Conservation (phyloP, 2,797 vertebrate genomes). For the Thalassophryne amazonica region DNA sequence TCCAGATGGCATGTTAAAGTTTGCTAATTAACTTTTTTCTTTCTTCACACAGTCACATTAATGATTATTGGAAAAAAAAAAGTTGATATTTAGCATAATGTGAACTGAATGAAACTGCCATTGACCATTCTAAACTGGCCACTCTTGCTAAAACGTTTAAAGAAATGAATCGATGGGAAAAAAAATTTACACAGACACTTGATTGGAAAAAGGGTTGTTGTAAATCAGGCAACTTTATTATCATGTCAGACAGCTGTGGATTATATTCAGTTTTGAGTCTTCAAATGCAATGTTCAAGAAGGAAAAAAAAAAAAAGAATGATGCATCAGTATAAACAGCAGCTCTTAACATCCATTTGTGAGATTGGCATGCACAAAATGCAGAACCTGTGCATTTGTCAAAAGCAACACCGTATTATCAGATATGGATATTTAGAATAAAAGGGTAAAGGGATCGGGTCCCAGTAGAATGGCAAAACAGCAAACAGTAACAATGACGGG, state of each 20-base stretch:
- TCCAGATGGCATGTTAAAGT: too few species aligned
- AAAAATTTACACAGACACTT: background rate
- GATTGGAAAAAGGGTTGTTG: conserved; percentile 9
- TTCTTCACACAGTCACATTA: too few species aligned
- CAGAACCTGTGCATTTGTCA: conserved; percentile 21
- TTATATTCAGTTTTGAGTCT: conserved; percentile 27
- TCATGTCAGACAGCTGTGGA: conserved; percentile 26
- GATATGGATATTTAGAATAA: conserved; percentile 8
- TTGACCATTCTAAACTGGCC: too few species aligned
- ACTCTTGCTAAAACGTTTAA: too few species aligned
- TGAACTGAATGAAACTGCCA: too few species aligned
- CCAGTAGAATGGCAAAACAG: background rate
- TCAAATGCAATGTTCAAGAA: conserved; percentile 24
- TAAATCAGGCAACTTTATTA: conserved; percentile 39
- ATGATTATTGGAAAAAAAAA: too few species aligned
- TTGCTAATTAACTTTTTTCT: too few species aligned
- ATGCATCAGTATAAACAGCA: conserved; percentile 12
- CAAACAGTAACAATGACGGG: too few species aligned
- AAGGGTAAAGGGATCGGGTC: background rate
- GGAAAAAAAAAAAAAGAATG: conserved; percentile 38
- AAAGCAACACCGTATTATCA: conserved; percentile 3
- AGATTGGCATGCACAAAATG: conserved; percentile 35
- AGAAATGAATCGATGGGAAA: too few species aligned
- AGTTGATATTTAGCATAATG: too few species aligned
- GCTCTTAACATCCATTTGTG: conserved; percentile 12